Evolutionary conservation across 1,140 invertebrate genomes (phyloP).

Genomic region (Pteromalus puparum): DNA sequence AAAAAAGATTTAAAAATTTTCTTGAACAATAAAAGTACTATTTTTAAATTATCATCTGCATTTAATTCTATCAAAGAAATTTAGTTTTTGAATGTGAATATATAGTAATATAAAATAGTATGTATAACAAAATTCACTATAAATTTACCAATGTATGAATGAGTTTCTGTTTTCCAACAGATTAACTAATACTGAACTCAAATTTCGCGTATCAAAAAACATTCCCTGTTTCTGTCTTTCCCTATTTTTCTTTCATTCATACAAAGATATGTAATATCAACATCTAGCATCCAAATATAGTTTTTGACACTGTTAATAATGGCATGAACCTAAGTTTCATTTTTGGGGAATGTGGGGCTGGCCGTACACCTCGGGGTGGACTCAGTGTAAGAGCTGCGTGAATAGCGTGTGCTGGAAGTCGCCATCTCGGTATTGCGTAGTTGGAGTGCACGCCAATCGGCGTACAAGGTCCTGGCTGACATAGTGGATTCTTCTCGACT

Average conservation of each 20-base stretch:
- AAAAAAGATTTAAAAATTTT: neutral
- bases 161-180: neutral
- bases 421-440: slow-evolving; percentile 73
- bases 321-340: slow-evolving; percentile 89
- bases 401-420: slow-evolving; percentile 75
- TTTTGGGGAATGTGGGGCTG: slow-evolving; percentile 89
- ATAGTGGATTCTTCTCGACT: slow-evolving; percentile 93
- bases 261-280: slow-evolving; percentile 62
- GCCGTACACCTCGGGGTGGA: slow-evolving; percentile 73
- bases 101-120: neutral
- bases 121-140: neutral
- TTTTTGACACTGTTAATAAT: slow-evolving; percentile 59
- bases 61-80: neutral
- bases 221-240: neutral
- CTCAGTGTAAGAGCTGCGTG: slow-evolving; percentile 75
- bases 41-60: neutral
- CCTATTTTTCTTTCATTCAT: slow-evolving; percentile 28
- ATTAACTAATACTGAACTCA: neutral
- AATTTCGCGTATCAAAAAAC: slow-evolving; percentile 24
- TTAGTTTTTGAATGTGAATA: neutral
- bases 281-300: slow-evolving; percentile 70
- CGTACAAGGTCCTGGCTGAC: slow-evolving; percentile 86
- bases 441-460: slow-evolving; percentile 71
- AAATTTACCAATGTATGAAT: slow-evolving; percentile 5
- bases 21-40: neutral